Evolutionary conservation across 2,888 invertebrate genomes (phyloP).

Genomic region (Morpho helenor): DNA sequence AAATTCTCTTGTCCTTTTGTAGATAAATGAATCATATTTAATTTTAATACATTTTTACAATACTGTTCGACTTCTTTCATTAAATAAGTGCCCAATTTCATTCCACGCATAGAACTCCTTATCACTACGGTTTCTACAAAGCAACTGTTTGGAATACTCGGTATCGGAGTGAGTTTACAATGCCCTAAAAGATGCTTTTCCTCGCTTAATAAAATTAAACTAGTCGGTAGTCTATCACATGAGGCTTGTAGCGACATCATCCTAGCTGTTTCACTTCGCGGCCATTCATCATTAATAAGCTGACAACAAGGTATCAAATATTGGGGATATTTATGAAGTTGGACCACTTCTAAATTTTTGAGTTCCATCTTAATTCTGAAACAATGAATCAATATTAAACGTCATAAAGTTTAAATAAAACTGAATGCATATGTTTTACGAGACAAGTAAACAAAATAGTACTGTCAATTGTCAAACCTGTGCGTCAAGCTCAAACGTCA

Average conservation of each 20-base stretch:
- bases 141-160: conserved; percentile 84
- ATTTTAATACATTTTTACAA: conserved; percentile 79
- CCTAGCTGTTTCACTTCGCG: conserved; percentile 88
- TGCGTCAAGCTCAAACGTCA: background rate
- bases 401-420: background rate
- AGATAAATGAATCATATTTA: conserved; percentile 83
- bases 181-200: conserved; percentile 84
- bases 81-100: conserved; percentile 86
- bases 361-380: conserved; percentile 44
- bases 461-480: background rate
- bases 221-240: conserved; percentile 85
- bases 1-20: conserved; percentile 88
- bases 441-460: background rate
- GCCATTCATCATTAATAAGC: conserved; percentile 93
- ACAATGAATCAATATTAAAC: background rate
- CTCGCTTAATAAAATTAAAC: conserved; percentile 81
- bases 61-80: conserved; percentile 88
- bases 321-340: conserved; percentile 86
- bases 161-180: conserved; percentile 87
- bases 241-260: conserved; percentile 86
- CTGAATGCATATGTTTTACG: background rate
- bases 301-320: conserved; percentile 85
- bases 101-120: conserved; percentile 83
- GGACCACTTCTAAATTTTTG: conserved; percentile 74
- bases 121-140: conserved; percentile 92